phyloP scores from a whole-genome alignment of 1,140 invertebrate genomes.

The Leptinotarsa texana region DNA sequence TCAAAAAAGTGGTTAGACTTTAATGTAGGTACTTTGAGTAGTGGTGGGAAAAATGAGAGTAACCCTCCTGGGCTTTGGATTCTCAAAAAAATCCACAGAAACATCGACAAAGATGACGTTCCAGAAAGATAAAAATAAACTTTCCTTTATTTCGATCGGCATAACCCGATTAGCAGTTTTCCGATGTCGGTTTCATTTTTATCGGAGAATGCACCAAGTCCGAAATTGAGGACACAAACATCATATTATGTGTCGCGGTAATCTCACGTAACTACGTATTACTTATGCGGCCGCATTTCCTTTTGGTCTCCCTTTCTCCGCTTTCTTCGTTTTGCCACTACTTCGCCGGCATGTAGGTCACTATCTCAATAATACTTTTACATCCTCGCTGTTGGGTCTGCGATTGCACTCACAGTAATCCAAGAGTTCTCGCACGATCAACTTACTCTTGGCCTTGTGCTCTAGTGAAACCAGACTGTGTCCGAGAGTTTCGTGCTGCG shows the following conservation, averaged over 20 bases:
- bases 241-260: slow-evolving; percentile 53
- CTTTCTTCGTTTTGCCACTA: slow-evolving; percentile 54
- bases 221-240: slow-evolving; percentile 48
- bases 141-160: not conserved
- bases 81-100: too few relatives aligned
- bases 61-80: too few relatives aligned
- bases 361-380: slow-evolving; percentile 55
- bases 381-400: slow-evolving; percentile 44
- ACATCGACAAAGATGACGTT: too few relatives aligned
- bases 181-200: slow-evolving; percentile 47
- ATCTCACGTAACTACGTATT: slow-evolving; percentile 55
- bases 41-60: too few relatives aligned
- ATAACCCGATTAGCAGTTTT: slow-evolving; percentile 24
- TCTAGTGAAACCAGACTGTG: slow-evolving; percentile 25
- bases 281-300: slow-evolving; percentile 53
- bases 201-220: slow-evolving; percentile 45
- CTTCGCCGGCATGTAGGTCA: slow-evolving; percentile 54
- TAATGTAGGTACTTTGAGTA: too few relatives aligned
- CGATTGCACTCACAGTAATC: slow-evolving; percentile 39
- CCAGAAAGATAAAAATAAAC: too few relatives aligned
- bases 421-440: slow-evolving; percentile 25
- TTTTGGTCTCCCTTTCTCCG: slow-evolving; percentile 55
- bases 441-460: slow-evolving; percentile 38
- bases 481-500: not conserved
- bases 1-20: too few relatives aligned